These are phyloP conservation scores for Aphaenogaster rudis DNA, from an alignment of 1,140 invertebrate species.

Conservation along the genomic window DNA sequence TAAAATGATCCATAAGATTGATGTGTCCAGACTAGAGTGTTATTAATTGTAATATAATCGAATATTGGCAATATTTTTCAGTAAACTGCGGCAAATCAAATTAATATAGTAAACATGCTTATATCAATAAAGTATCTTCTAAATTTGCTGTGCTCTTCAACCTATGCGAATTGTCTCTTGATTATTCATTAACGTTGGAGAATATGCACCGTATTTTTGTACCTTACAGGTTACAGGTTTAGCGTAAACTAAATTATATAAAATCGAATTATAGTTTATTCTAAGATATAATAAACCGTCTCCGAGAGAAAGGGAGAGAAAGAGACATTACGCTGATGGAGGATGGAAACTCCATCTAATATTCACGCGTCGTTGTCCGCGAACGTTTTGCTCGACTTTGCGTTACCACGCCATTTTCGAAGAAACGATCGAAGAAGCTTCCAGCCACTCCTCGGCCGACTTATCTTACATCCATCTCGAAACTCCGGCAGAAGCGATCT, in stretches of 20 bases:
- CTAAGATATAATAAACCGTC: neutral
- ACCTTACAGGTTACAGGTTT: neutral
- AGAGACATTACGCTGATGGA: neutral
- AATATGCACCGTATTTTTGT: neutral
- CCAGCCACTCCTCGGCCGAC: slow-evolving; percentile 39
- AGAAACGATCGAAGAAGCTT: slow-evolving; percentile 29
- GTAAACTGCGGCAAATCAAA: slow-evolving; percentile 8
- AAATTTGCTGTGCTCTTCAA: neutral
- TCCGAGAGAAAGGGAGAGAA: neutral
- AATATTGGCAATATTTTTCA: neutral
- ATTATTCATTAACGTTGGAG: neutral
- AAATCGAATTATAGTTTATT: slow-evolving; percentile 8
- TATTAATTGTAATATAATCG: neutral
- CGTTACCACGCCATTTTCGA: slow-evolving; percentile 42
- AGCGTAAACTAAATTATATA: neutral
- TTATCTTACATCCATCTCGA: slow-evolving; percentile 63
- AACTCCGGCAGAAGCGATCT: slow-evolving; percentile 57
- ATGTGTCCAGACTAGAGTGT: neutral
- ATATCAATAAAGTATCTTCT: slow-evolving; percentile 2
- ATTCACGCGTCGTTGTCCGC: slow-evolving; percentile 32
- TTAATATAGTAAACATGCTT: slow-evolving; percentile 5
- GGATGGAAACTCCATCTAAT: neutral
- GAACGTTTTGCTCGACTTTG: slow-evolving; percentile 41
- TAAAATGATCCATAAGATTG: neutral
- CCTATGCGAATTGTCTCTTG: neutral